Percentiles rank a stretch among this genome's conserved stretches.
Conservation (phyloP, 2,888 invertebrate species). For the Coelinius sp. region DNA sequence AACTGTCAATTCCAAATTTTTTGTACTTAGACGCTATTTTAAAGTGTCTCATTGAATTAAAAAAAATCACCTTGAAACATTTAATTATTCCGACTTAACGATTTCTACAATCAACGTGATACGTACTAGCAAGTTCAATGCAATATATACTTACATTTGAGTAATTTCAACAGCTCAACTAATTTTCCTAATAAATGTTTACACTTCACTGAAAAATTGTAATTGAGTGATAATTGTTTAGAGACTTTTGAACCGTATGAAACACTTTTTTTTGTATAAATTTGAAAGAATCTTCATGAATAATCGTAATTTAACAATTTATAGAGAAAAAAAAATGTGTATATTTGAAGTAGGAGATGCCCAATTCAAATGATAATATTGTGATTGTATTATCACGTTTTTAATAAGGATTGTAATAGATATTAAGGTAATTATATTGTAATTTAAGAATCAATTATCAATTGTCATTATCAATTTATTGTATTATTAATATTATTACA, state of each 20-base stretch:
- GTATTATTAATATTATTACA: slow-evolving; percentile 53
- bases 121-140: slow-evolving; percentile 13
- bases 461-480: slow-evolving; percentile 38
- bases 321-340: slow-evolving; percentile 55
- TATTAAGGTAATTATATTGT: slow-evolving; percentile 54
- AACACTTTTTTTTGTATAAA: neutral
- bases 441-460: slow-evolving; percentile 49
- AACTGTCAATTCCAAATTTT: neutral
- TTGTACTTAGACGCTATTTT: slow-evolving; percentile 5
- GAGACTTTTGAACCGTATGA: neutral
- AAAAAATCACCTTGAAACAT: neutral
- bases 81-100: neutral
- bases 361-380: slow-evolving; percentile 59
- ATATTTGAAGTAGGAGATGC: slow-evolving; percentile 69
- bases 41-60: neutral
- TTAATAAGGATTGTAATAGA: slow-evolving; percentile 58
- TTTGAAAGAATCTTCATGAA: neutral
- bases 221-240: neutral
- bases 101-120: slow-evolving; percentile 21
- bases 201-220: neutral
- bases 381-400: slow-evolving; percentile 55
- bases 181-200: neutral
- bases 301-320: slow-evolving; percentile 1
- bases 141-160: neutral
- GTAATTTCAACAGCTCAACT: neutral